These are phyloP conservation scores for Acanthurus lineatus DNA, from an alignment of 2,797 vertebrate species.

Conservation along the genomic window DNA sequence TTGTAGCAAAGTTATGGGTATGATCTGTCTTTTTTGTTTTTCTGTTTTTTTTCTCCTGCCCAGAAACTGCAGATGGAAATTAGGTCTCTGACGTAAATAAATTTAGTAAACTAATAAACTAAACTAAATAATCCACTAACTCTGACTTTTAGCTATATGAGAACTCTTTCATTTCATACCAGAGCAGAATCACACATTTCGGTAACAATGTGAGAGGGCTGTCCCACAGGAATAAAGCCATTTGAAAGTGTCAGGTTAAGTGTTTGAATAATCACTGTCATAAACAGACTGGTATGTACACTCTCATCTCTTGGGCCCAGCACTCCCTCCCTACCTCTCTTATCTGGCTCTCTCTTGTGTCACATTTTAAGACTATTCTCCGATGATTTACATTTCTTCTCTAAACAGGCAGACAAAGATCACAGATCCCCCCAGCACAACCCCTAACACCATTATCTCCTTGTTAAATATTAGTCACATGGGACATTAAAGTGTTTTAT, in stretches of 20 bases:
- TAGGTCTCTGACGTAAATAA: no score
- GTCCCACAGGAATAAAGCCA: conserved; percentile 5
- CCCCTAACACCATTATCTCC: conserved; percentile 67
- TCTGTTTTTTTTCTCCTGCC: no score
- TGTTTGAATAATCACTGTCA: conserved; percentile 65
- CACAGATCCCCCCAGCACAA: conserved; percentile 63
- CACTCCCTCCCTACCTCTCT: conserved; percentile 40
- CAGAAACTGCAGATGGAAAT: no score
- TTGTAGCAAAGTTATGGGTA: no score
- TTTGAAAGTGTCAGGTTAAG: conserved; percentile 42
- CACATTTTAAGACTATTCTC: conserved; percentile 75
- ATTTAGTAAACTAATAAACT: no score
- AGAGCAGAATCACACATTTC: not conserved
- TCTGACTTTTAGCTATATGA: not conserved
- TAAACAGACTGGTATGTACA: conserved; percentile 69
- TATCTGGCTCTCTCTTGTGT: conserved; percentile 69
- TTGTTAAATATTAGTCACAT: conserved; percentile 74
- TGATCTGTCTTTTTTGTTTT: no score
- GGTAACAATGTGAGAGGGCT: not conserved
- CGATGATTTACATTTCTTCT: conserved; percentile 77
- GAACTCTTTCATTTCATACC: not conserved
- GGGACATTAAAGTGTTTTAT: conserved; percentile 77
- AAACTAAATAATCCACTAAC: not conserved
- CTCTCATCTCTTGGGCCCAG: conserved; percentile 42
- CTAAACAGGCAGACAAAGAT: conserved; percentile 75